Evolutionary conservation across 2,113 vertebrate genomes (phyloP).

Genomic region (Larimichthys polyactis): DNA sequence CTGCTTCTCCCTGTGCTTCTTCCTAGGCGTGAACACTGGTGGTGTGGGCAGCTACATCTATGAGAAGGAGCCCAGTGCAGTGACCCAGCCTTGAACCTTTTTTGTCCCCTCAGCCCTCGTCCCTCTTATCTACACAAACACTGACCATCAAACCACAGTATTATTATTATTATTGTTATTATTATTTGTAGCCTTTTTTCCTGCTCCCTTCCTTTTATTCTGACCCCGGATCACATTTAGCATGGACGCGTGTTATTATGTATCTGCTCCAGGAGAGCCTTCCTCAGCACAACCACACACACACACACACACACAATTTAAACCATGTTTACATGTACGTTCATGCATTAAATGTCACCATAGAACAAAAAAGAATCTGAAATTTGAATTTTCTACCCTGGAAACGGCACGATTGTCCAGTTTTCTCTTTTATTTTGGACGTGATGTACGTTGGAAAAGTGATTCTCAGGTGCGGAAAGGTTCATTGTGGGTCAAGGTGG

Average conservation of each 20-base stretch:
- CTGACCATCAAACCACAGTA: conserved; percentile 56
- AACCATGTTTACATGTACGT: conserved; percentile 36
- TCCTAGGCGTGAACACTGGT: conserved; percentile 95
- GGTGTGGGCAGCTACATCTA: conserved; percentile 98
- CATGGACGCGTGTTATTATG: conserved; percentile 15
- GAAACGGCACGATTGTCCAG: neutral
- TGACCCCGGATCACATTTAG: conserved; percentile 24
- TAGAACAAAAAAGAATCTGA: neutral
- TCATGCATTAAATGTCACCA: conserved; percentile 24
- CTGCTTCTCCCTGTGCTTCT: conserved; percentile 64
- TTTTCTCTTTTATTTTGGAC: neutral
- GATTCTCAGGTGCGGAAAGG: conserved; percentile 41
- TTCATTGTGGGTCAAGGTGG: conserved; percentile 33
- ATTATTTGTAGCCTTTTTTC: conserved; percentile 34
- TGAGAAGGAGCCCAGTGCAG: conserved; percentile 90
- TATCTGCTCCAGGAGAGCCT: conserved; percentile 18
- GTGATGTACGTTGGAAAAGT: neutral
- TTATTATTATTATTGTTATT: conserved; percentile 44
- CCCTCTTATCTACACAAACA: conserved; percentile 50
- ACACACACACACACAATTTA: too few species aligned
- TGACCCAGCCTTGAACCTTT: conserved; percentile 89
- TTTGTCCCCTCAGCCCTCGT: conserved; percentile 45
- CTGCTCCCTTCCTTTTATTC: neutral
- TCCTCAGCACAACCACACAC: conserved; percentile 5
- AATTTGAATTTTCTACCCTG: conserved; percentile 28